A percentile compares a stretch with the other conserved stretches of the same genome.
These are phyloP conservation scores for Macroramphosus scolopax DNA, from an alignment of 2,797 vertebrate species.

Conservation along the genomic window DNA sequence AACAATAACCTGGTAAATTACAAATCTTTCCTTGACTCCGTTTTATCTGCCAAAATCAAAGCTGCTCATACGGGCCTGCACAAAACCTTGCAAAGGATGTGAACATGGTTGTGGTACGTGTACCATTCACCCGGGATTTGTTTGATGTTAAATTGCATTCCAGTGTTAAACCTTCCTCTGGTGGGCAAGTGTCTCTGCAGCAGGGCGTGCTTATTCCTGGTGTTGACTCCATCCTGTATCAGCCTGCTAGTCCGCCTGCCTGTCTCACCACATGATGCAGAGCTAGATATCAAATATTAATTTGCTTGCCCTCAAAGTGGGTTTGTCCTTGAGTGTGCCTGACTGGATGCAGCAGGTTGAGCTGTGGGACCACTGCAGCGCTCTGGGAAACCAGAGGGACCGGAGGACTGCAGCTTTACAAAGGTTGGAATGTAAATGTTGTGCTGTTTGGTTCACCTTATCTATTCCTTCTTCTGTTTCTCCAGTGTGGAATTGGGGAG, in stretches of 20 bases:
- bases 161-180: background rate
- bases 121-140: too few relatives aligned
- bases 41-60: too few relatives aligned
- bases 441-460: slow-evolving; percentile 1
- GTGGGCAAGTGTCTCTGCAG: slow-evolving; percentile 31
- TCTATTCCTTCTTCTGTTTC: slow-evolving; percentile 7
- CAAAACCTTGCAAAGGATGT: too few relatives aligned
- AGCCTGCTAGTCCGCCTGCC: slow-evolving; percentile 22
- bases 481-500: slow-evolving; percentile 11
- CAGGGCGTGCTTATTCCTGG: slow-evolving; percentile 30
- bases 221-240: slow-evolving; percentile 24
- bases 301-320: slow-evolving; percentile 56
- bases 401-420: slow-evolving; percentile 26
- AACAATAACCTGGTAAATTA: too few relatives aligned
- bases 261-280: slow-evolving; percentile 63
- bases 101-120: too few relatives aligned
- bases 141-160: background rate
- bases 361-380: slow-evolving; percentile 51
- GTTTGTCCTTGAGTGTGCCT: slow-evolving; percentile 62
- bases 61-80: too few relatives aligned
- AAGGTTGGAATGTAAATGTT: slow-evolving; percentile 24
- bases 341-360: slow-evolving; percentile 56
- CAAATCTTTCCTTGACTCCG: too few relatives aligned
- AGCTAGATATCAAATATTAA: slow-evolving; percentile 72
- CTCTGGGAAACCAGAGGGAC: slow-evolving; percentile 25